phyloP scores from a whole-genome alignment of 2,797 vertebrate genomes.

The Poeciliopsis presidionis region DNA sequence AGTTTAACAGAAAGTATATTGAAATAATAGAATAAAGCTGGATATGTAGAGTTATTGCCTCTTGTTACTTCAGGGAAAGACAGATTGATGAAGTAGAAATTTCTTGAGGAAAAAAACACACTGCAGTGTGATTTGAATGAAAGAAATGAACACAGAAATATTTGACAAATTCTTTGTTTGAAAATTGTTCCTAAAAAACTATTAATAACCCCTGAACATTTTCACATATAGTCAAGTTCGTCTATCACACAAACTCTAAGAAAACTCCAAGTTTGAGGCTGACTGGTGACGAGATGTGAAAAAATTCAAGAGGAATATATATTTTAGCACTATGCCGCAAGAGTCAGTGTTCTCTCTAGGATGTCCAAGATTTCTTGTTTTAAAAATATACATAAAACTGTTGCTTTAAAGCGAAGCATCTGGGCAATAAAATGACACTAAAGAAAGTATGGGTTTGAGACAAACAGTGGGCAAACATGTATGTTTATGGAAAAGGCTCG shows the following conservation, averaged over 20 bases:
- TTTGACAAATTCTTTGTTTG: neutral
- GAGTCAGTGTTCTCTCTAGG: neutral
- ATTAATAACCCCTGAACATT: neutral
- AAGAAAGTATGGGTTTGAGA: neutral
- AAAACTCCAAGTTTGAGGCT: neutral
- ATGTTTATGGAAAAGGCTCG: constrained; percentile 58
- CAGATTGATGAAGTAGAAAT: neutral
- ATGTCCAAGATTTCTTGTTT: constrained; percentile 15
- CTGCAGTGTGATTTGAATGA: neutral
- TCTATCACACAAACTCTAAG: too few relatives aligned
- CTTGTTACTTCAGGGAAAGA: neutral
- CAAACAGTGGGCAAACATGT: constrained; percentile 37
- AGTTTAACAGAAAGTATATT: constrained; percentile 3
- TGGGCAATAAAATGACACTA: constrained; percentile 21
- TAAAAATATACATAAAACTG: constrained; percentile 32
- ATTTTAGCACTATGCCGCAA: neutral
- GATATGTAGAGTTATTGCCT: neutral
- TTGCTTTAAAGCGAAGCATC: constrained; percentile 21
- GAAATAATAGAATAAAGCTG: constrained; percentile 2
- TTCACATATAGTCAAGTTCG: neutral
- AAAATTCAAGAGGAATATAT: neutral
- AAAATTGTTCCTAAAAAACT: neutral
- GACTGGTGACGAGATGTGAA: neutral
- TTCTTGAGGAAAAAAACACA: neutral
- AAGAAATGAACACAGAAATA: neutral